phyloP scores from a whole-genome alignment of 64 coral and sea anemone genomes.

The Pocillopora damicornis region DNA sequence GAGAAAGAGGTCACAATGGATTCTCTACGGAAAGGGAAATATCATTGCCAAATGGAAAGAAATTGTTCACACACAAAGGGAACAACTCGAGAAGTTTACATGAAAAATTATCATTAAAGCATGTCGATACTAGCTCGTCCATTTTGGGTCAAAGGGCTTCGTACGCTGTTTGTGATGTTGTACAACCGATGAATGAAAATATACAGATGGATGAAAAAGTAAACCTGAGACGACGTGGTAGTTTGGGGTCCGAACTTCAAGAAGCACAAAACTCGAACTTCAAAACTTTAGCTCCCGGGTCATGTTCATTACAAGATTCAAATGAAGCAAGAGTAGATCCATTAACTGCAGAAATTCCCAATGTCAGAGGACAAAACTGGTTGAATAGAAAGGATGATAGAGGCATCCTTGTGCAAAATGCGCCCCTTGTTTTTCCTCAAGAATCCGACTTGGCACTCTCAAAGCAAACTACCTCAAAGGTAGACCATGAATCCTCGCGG shows the following conservation, averaged over 20 bases:
- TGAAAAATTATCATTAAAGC: background rate
- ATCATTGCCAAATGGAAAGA: background rate
- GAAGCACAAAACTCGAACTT: background rate
- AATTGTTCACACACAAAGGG: background rate
- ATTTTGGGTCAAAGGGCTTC: background rate
- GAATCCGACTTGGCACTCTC: background rate
- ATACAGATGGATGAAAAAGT: background rate
- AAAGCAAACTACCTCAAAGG: background rate
- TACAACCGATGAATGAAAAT: background rate
- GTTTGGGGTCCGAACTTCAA: background rate
- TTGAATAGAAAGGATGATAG: background rate
- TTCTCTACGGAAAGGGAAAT: background rate
- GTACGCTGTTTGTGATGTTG: background rate
- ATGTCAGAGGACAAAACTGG: background rate
- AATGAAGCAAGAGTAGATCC: background rate
- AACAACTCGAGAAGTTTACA: background rate
- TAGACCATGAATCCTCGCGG: background rate
- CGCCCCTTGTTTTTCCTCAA: slow-evolving; percentile 6
- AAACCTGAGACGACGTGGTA: background rate
- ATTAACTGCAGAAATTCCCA: background rate
- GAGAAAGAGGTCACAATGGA: background rate
- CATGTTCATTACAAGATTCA: background rate
- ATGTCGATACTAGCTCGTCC: background rate
- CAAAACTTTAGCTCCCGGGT: background rate
- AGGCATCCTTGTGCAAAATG: background rate